Conservation (phyloP, 1,140 invertebrate species). For the Caenorhabditis brenneri region DNA sequence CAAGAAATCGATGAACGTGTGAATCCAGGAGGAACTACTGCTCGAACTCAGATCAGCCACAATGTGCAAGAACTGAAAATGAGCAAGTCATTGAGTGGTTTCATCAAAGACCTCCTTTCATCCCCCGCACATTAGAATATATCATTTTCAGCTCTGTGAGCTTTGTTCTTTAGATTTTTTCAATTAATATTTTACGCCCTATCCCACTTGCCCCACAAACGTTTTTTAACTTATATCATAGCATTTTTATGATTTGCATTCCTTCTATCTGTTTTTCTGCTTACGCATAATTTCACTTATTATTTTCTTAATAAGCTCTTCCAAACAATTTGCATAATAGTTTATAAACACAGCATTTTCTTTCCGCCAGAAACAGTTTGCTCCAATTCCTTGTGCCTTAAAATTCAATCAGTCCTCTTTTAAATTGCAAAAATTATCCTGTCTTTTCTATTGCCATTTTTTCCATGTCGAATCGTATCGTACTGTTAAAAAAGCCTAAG, state of each 20-base stretch:
- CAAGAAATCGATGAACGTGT: conserved; percentile 50
- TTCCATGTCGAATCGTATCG: conserved; percentile 8
- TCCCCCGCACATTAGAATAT: background rate
- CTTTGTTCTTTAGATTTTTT: background rate
- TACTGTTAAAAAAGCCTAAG: conserved; percentile 3
- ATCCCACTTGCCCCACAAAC: background rate
- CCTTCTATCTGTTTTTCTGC: background rate
- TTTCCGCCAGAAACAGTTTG: background rate
- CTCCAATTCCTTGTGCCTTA: conserved; percentile 19
- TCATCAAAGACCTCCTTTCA: conserved; percentile 49
- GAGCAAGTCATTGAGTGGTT: conserved; percentile 54
- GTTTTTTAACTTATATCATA: conserved; percentile 19
- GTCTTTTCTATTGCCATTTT: background rate
- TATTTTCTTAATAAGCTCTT: background rate
- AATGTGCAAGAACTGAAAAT: conserved; percentile 50
- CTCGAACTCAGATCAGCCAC: conserved; percentile 7
- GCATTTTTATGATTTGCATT: background rate
- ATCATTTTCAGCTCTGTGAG: conserved; percentile 1
- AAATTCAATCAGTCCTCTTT: background rate
- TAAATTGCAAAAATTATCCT: background rate
- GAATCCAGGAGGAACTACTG: conserved; percentile 33
- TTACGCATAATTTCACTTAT: conserved; percentile 25
- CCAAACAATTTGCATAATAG: background rate
- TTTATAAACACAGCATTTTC: background rate
- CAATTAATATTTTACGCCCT: background rate